phyloP scores from a whole-genome alignment of 2,113 vertebrate genomes.

The Typhlomys cinereus region DNA sequence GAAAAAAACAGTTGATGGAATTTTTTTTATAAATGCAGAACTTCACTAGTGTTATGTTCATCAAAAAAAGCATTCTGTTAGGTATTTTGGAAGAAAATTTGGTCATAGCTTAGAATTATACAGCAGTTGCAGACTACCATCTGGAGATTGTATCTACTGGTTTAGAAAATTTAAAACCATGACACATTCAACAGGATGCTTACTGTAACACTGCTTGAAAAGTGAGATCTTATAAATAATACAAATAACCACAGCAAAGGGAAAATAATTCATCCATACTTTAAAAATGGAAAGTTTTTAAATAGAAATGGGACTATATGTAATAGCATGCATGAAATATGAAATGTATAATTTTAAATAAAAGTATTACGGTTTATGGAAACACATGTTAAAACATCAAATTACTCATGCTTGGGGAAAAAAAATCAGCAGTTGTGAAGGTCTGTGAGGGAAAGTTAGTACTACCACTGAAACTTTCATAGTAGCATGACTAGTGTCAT shows the following conservation, averaged over 20 bases:
- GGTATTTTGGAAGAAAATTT: background rate
- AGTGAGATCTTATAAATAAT: background rate
- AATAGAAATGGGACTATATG: too few relatives aligned
- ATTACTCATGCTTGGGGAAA: fast-evolving
- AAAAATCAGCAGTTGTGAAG: background rate
- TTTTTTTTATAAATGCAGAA: too few relatives aligned
- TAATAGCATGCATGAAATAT: background rate
- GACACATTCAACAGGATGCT: background rate
- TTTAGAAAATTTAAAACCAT: background rate
- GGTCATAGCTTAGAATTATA: background rate
- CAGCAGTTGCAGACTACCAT: background rate
- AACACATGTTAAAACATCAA: background rate
- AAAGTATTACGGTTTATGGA: background rate
- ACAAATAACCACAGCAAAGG: background rate
- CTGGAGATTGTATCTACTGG: background rate
- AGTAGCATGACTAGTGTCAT: too few relatives aligned
- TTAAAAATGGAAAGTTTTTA: too few relatives aligned
- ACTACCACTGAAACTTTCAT: fast-evolving
- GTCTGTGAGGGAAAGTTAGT: background rate
- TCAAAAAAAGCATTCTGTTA: background rate
- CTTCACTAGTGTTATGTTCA: background rate
- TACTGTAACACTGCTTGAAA: background rate
- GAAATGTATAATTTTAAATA: background rate
- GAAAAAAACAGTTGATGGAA: too few relatives aligned
- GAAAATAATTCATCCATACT: background rate